phyloP scores from a whole-genome alignment of 2,888 invertebrate species.

The Uloborus plumipes region DNA sequence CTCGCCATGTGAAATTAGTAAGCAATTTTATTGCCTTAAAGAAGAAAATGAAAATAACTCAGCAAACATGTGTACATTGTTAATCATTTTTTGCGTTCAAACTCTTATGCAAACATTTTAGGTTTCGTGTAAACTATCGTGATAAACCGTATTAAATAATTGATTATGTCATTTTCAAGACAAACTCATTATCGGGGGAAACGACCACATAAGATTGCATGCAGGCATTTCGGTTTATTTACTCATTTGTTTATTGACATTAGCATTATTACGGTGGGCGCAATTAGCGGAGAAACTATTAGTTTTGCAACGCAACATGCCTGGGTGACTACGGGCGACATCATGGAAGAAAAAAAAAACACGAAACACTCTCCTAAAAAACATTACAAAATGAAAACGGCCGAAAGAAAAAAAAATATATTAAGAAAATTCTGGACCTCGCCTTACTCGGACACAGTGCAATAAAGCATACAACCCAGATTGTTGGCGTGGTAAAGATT shows the following conservation, averaged over 20 bases:
- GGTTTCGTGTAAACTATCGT: neutral
- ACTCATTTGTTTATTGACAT: slow-evolving; percentile 6
- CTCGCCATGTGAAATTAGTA: no score
- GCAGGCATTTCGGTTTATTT: neutral
- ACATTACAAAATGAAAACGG: slow-evolving; percentile 22
- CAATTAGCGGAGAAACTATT: slow-evolving; percentile 45
- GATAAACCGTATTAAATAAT: slow-evolving; percentile 16
- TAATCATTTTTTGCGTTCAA: no score
- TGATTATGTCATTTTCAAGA: slow-evolving; percentile 24
- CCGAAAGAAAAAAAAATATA: no score
- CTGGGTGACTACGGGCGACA: slow-evolving; percentile 7
- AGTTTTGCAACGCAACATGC: slow-evolving; percentile 41
- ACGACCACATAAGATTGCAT: neutral
- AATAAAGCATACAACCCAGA: slow-evolving; percentile 46
- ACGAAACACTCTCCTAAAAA: slow-evolving; percentile 7
- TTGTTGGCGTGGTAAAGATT: slow-evolving; percentile 11
- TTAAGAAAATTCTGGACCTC: neutral
- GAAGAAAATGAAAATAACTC: no score
- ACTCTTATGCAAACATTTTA: neutral
- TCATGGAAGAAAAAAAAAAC: neutral
- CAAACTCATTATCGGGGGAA: neutral
- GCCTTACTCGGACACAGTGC: slow-evolving; percentile 24
- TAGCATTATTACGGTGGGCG: slow-evolving; percentile 15
- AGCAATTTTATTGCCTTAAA: no score
- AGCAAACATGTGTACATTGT: no score